Percentiles rank a stretch among this genome's conserved stretches.
Conservation (phyloP, 2,888 invertebrate genomes). For the Salticus scenicus region DNA sequence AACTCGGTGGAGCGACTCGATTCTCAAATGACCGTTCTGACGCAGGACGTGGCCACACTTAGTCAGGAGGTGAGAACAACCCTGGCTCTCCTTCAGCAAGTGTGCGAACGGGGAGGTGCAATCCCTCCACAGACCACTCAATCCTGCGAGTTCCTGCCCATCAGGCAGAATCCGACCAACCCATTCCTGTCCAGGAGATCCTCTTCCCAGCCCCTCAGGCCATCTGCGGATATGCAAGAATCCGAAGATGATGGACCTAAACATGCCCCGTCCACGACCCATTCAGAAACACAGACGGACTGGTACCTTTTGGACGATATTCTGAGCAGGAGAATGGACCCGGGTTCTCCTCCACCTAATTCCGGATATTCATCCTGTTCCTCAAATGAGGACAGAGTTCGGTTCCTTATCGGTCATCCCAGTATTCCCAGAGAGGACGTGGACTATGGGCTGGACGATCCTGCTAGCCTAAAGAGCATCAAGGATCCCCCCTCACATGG, state of each 20-base stretch:
- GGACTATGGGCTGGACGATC: conserved; percentile 59
- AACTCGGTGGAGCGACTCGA: conserved; percentile 84
- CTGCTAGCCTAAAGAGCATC: background rate
- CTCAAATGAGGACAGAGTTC: conserved; percentile 67
- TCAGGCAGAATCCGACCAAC: conserved; percentile 27
- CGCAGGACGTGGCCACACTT: conserved; percentile 89
- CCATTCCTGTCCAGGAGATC: conserved; percentile 51
- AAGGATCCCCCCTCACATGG: background rate
- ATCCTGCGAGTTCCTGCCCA: conserved; percentile 62
- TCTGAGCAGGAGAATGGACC: conserved; percentile 46
- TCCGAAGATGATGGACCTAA: background rate
- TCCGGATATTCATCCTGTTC: conserved; percentile 70
- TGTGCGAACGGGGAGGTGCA: conserved; percentile 31
- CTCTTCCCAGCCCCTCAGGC: conserved; percentile 61
- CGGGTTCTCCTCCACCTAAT: conserved; percentile 67
- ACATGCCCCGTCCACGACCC: conserved; percentile 34
- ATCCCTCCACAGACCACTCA: conserved; percentile 53
- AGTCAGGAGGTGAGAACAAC: conserved; percentile 83
- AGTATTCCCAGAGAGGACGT: conserved; percentile 40
- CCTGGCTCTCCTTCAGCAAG: conserved; percentile 70
- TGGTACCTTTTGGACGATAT: conserved; percentile 70
- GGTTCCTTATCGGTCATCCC: conserved; percentile 65
- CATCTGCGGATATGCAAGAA: background rate
- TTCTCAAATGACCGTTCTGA: conserved; percentile 86
- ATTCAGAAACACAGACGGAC: conserved; percentile 71